Evolutionary conservation across 2,888 invertebrate genomes (phyloP), one percentile per base, ranked within the genome.

Genomic region (Perdita meconis): DNA sequence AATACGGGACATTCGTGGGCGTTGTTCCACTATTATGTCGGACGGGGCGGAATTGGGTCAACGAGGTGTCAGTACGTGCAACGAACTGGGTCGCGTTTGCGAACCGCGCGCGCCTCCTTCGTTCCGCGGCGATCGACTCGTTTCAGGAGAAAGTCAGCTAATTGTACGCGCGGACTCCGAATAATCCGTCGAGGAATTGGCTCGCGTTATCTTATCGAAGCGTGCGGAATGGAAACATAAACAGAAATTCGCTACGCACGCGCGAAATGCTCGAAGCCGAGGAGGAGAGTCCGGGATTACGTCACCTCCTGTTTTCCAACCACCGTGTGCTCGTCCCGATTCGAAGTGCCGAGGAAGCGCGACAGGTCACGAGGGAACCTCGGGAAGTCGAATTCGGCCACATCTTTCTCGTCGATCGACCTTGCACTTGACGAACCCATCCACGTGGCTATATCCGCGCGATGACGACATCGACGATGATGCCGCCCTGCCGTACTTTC

Each of bases 41-140:
- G 34, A 51, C 60, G 30, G 38, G 64, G 61, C 47, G 53, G 67
- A 84, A 84, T 74, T 78, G 30, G 84, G 81, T 84, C 79, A 71
- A 72, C 69, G 47, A 61, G 70, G 57, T 81, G 75, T 68, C 68
- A 50, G 66, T 57, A 68, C 65, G 34, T 8, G 55, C 50, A 60
- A 73, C 70, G 60, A 80, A 81, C 78, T 76, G 50, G 83, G 83
- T 84, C 81, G 78, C 67, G 66, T 78, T 65, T 57, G 38, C 24
- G 42, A 30, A 36, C 42, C 16, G 40, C 53, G 53, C 30, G 51
- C 56, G 55, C 55, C 26, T 19, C 10, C 40, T n/a, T n/a, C 50
- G 24, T 5, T n/a, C 55, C 40, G 30, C 38, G 36, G 36, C 66
- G 59, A 81, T 57, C 59, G 55, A 42, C 26, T 30, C 67, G 42